Conservation (phyloP, 2,797 vertebrate genomes). For the Garrulus glandarius region DNA sequence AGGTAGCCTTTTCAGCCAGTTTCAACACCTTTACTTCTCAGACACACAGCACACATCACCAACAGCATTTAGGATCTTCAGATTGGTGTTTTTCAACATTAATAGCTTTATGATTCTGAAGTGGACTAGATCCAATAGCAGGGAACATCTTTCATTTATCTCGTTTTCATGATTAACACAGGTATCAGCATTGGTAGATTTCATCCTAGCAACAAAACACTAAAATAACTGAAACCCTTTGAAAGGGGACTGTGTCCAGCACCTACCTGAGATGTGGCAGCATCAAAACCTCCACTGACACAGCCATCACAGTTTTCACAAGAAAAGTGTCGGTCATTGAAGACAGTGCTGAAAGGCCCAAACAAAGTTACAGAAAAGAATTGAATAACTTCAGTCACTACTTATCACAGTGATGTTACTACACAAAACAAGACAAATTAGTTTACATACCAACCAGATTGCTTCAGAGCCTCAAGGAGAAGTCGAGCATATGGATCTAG, state of each 20-base stretch:
- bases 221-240: not conserved
- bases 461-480: conserved; percentile 91
- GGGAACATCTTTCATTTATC: not conserved
- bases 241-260: not conserved
- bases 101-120: not conserved
- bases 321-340: conserved; percentile 90
- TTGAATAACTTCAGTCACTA: not conserved
- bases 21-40: not conserved
- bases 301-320: conserved; percentile 92
- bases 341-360: conserved; percentile 79
- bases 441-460: conserved; percentile 88
- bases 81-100: not conserved
- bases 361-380: not conserved
- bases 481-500: conserved; percentile 92
- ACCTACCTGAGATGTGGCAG: conserved; percentile 87
- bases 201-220: not conserved
- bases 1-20: not conserved
- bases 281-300: conserved; percentile 93
- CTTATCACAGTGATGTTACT: not conserved
- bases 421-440: not conserved
- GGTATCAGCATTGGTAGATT: not conserved
- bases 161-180: not conserved
- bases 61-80: not conserved
- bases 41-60: not conserved
- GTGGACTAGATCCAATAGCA: not conserved